Base-by-base conservation (phyloP, 2,888 invertebrate genomes). In the Rhaphigaster nebulosa region DNA sequence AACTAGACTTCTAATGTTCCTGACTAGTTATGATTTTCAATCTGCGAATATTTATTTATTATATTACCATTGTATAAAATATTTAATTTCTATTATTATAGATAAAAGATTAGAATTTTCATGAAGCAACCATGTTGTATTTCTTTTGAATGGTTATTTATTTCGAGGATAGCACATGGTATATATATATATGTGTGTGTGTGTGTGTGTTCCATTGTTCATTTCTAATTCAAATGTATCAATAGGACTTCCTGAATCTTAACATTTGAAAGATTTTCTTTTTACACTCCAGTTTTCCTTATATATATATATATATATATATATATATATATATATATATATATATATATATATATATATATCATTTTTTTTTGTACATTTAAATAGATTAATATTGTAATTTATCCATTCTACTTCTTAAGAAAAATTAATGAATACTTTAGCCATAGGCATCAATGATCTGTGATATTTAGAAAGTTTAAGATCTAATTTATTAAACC, bases 391-490 rank as follows among this genome's bases (percentile, higher is more conserved):
- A 38, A 34, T 87, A 38, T 87, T 50, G 34, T 87, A 87, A 87
- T 87, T 52, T 54, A 87, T 87, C 12, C 87, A 87, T 87, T 87
- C n/a, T 54, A 89, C n/a, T 89, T 76, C 52, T 52, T 50, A 76
- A 50, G 70, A 88, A 45, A 65, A 50, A 89, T 15, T 89, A 23
- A 13, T 29, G 76, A 4, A 50, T 54, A 76, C 60, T 89, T 41
- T 50, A 89, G 89, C 89, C 89, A 76, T 89, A 89, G 89, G 70
- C 70, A 89, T 89, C n/a, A 50, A 41, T 76, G 76, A 89, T 65
- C 89, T 89, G 89, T 89, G 89, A 89, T 89, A 89, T 89, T 89
- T 89, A 89, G 50, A 38, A 70, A 50, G 52, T 54, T 54, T 87
- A 87, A 54, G 87, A 87, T 56, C 88, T 76, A 89, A 89, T 70